Evolutionary conservation across 1,140 invertebrate species (phyloP).

Genomic region (Leptinotarsa defecta): DNA sequence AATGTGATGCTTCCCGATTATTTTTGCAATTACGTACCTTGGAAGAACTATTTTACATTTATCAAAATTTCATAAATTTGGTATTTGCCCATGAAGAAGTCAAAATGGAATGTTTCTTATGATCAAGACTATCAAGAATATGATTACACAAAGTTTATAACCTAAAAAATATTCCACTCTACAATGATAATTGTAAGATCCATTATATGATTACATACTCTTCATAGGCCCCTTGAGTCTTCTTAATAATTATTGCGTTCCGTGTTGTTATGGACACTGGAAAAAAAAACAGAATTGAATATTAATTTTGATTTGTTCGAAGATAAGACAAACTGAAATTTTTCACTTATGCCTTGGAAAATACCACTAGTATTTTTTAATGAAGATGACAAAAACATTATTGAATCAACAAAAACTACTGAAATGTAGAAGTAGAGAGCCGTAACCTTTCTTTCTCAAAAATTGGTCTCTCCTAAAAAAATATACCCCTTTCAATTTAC

Average conservation of each 20-base stretch:
- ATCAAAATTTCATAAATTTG: neutral
- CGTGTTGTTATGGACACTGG: slow-evolving; percentile 55
- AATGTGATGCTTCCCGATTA: neutral
- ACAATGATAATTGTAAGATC: neutral
- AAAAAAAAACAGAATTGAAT: slow-evolving; percentile 45
- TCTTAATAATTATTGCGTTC: slow-evolving; percentile 47
- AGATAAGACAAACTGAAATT: neutral
- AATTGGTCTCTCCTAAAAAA: too few species aligned
- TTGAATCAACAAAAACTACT: too few species aligned
- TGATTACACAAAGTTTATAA: neutral
- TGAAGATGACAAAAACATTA: too few species aligned
- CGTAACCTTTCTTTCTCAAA: too few species aligned
- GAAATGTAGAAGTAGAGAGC: too few species aligned
- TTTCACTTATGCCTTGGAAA: too few species aligned
- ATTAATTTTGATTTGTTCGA: neutral
- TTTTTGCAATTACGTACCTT: neutral
- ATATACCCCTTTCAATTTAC: too few species aligned
- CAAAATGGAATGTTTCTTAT: neutral
- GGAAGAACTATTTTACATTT: neutral
- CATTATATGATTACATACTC: neutral
- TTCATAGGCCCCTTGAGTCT: slow-evolving; percentile 4
- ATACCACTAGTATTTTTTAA: too few species aligned
- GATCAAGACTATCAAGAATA: neutral
- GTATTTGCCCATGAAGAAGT: neutral
- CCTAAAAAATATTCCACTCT: slow-evolving; percentile 6